phyloP scores from a whole-genome alignment of 2,113 vertebrate genomes.

The Caloenas nicobarica region DNA sequence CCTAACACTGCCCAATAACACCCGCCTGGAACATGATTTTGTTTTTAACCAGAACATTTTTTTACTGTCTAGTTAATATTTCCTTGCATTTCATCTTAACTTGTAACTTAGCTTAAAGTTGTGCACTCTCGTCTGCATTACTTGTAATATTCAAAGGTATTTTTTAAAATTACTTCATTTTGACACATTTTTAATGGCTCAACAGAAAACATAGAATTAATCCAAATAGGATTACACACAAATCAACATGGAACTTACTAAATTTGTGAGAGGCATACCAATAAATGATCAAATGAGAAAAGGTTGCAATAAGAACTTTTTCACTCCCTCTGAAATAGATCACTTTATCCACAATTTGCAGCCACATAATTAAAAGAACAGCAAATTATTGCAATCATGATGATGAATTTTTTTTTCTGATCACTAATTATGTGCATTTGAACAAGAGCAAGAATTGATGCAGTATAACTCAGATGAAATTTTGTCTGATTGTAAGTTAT shows the following conservation, averaged over 20 bases:
- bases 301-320: neutral
- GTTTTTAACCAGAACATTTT: neutral
- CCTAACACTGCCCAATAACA: neutral
- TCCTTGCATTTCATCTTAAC: neutral
- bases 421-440: neutral
- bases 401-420: conserved; percentile 26
- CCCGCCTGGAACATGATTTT: fast-evolving
- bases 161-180: neutral
- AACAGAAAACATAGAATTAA: neutral
- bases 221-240: neutral
- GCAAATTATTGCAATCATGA: conserved; percentile 27
- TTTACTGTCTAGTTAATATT: neutral
- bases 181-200: neutral
- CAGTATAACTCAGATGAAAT: neutral
- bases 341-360: neutral
- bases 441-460: neutral
- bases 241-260: neutral
- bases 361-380: neutral
- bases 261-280: neutral
- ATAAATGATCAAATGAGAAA: neutral
- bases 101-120: neutral
- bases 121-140: neutral
- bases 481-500: neutral
- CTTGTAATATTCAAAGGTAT: neutral
- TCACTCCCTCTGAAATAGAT: neutral